Evolutionary conservation across 1,140 invertebrate genomes (phyloP).

Genomic region (Sipha flava): DNA sequence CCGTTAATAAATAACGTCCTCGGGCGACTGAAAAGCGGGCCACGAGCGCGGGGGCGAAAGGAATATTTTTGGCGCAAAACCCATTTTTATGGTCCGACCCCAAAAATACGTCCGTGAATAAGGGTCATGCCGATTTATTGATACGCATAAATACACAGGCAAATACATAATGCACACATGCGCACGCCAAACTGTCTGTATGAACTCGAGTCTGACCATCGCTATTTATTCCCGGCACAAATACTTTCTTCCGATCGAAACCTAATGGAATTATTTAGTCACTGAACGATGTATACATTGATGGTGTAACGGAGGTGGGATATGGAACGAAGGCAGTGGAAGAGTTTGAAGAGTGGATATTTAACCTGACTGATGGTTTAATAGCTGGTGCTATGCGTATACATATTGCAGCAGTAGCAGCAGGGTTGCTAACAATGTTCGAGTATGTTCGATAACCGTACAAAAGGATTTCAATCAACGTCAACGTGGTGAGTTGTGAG

Average conservation of each 20-base stretch:
- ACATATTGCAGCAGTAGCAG: not conserved
- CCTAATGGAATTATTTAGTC: too few species aligned
- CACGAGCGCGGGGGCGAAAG: not conserved
- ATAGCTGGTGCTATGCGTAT: too few species aligned
- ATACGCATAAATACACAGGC: too few species aligned
- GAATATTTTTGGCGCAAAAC: not conserved
- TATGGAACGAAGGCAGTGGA: too few species aligned
- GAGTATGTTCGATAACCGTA: not conserved
- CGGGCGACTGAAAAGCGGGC: not conserved
- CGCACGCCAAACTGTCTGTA: not conserved
- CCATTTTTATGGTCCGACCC: not conserved
- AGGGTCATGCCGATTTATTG: not conserved
- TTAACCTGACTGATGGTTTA: not conserved
- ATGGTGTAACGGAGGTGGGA: too few species aligned
- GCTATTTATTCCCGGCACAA: not conserved
- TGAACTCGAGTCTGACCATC: not conserved
- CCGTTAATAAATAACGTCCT: conserved; percentile 1
- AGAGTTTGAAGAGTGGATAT: not conserved
- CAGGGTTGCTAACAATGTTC: not conserved
- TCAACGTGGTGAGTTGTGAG: too few species aligned
- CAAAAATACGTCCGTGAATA: not conserved
- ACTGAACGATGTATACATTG: too few species aligned
- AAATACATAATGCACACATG: too few species aligned
- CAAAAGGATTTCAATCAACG: not conserved
- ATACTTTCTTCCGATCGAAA: too few species aligned